Evolutionary conservation across 2,888 invertebrate genomes (phyloP).

Genomic region (Troilus luridus): DNA sequence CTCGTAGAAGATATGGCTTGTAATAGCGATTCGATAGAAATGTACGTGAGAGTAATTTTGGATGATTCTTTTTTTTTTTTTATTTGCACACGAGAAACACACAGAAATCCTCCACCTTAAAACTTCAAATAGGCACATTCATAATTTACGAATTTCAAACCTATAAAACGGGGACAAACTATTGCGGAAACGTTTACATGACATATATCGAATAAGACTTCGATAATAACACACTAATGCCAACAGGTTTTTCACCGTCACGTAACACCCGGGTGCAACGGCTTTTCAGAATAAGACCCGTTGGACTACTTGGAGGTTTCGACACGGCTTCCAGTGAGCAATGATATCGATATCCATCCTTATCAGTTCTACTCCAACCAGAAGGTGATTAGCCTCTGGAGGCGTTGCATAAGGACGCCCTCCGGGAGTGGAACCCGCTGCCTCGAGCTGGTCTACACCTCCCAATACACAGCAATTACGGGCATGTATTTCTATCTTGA

Average conservation of each 20-base stretch:
- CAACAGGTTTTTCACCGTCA: neutral
- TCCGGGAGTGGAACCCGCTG: neutral
- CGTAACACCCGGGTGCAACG: neutral
- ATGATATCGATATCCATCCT: neutral
- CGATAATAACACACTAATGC: neutral
- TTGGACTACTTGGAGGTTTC: neutral
- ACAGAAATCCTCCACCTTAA: no score
- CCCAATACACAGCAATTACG: neutral
- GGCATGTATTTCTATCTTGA: neutral
- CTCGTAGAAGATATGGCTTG: no score
- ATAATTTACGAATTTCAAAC: neutral
- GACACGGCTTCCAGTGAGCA: neutral
- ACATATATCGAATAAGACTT: neutral
- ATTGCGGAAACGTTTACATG: neutral
- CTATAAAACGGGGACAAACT: neutral
- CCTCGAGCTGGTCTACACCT: neutral
- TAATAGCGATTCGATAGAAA: no score
- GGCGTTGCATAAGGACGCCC: neutral
- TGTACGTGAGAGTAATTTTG: no score
- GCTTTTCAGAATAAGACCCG: conserved; percentile 9
- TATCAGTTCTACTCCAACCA: neutral
- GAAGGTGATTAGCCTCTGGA: neutral
- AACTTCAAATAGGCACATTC: no score
- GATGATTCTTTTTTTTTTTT: no score
- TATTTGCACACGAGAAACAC: no score